Evolutionary conservation across 2,888 invertebrate genomes (phyloP).

Genomic region (Drosophila maculinotata): DNA sequence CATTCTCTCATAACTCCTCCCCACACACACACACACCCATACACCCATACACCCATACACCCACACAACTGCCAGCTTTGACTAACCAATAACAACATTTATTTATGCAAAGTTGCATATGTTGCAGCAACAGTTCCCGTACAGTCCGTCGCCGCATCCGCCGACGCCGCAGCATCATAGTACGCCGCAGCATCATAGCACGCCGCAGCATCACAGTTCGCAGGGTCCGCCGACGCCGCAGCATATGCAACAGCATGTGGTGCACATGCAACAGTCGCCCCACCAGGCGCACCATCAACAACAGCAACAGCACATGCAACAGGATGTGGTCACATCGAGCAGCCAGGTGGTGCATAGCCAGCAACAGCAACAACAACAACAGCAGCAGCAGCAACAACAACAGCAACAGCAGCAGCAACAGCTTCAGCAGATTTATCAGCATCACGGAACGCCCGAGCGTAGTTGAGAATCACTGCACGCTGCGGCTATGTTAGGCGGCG

Average conservation of each 20-base stretch:
- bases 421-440: conserved; percentile 85
- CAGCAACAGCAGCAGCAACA: conserved; percentile 70
- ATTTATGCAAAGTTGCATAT: conserved; percentile 84
- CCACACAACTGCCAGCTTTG: conserved; percentile 57
- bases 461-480: conserved; percentile 85
- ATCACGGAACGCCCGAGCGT: conserved; percentile 85
- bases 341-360: conserved; percentile 82
- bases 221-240: conserved; percentile 82
- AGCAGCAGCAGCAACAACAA: conserved; percentile 59
- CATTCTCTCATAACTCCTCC: neutral
- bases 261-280: conserved; percentile 83
- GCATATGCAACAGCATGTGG: conserved; percentile 84
- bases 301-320: conserved; percentile 78
- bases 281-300: conserved; percentile 80
- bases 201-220: too few relatives aligned
- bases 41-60: neutral
- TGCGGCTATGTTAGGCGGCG: conserved; percentile 74
- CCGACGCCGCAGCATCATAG: conserved; percentile 81
- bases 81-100: conserved; percentile 70
- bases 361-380: conserved; percentile 41
- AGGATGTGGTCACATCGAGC: conserved; percentile 84
- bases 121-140: conserved; percentile 85
- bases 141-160: conserved; percentile 85
- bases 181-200: conserved; percentile 81
- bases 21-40: neutral